phyloP scores from a whole-genome alignment of 2,888 invertebrate species.

The Vesta saturnalis region DNA sequence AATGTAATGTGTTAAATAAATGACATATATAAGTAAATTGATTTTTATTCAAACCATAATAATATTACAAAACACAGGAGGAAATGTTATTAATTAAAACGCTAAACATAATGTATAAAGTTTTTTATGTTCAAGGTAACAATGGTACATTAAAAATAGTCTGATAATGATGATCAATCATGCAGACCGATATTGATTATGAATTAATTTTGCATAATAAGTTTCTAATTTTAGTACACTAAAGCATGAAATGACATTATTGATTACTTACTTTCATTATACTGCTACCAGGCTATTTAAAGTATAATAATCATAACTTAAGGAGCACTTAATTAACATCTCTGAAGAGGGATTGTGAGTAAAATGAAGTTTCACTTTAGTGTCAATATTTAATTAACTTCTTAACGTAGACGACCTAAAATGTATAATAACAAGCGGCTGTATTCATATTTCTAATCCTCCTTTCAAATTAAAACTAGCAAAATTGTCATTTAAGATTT shows the following conservation, averaged over 20 bases:
- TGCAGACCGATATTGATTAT: conserved; percentile 14
- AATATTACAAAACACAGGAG: not conserved
- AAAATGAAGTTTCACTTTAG: not conserved
- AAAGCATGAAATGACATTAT: conserved; percentile 11
- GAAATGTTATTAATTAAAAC: not conserved
- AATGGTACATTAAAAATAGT: not conserved
- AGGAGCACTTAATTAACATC: not conserved
- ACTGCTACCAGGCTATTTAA: not conserved
- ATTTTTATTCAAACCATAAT: not conserved
- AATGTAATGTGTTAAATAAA: conserved; percentile 8
- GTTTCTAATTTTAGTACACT: conserved; percentile 21
- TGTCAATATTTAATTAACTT: not conserved
- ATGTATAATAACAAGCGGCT: too few relatives aligned
- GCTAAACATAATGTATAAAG: not conserved
- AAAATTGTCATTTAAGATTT: too few relatives aligned
- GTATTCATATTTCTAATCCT: too few relatives aligned
- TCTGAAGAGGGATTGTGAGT: not conserved
- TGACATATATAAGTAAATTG: not conserved
- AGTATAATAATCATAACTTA: not conserved
- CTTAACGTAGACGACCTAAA: too few relatives aligned
- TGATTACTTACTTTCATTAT: not conserved
- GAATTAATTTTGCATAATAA: conserved; percentile 19
- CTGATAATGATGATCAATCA: not conserved
- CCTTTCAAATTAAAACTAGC: too few relatives aligned
- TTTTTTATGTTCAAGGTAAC: not conserved